These are phyloP conservation scores for Psittacus erithacus DNA, from an alignment of 2,113 vertebrate species.

Conservation along the genomic window DNA sequence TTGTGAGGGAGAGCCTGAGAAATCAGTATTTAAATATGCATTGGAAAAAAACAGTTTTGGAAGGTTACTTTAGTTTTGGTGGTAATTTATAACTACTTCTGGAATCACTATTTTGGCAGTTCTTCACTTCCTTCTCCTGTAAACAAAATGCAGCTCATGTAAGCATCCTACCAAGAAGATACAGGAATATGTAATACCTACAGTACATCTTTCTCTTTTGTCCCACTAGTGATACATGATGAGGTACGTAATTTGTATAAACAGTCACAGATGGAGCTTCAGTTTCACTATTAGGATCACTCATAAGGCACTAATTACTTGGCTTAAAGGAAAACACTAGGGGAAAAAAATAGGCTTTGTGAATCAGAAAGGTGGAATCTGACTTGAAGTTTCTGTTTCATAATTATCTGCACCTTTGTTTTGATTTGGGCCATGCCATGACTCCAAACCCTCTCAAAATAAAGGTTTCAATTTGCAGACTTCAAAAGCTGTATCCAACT, in stretches of 20 bases:
- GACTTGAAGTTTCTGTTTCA: conserved; percentile 7
- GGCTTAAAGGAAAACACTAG: not conserved
- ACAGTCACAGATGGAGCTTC: conserved; percentile 43
- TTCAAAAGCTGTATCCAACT: not conserved
- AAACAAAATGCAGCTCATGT: not conserved
- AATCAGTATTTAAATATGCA: not conserved
- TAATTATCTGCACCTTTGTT: not conserved
- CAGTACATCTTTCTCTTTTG: not conserved
- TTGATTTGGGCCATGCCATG: not conserved
- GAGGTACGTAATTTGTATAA: not conserved
- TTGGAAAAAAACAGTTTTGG: not conserved
- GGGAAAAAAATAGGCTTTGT: not conserved
- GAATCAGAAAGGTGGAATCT: not conserved
- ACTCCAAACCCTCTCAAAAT: not conserved
- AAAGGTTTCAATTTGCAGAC: not conserved
- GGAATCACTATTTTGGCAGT: not conserved
- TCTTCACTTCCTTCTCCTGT: not conserved
- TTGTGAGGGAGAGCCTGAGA: not conserved
- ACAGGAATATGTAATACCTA: not conserved
- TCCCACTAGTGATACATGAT: not conserved
- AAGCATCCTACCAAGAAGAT: not conserved
- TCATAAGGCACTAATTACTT: conserved; percentile 36
- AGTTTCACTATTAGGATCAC: conserved; percentile 20
- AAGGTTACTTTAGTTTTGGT: not conserved
- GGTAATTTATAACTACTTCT: not conserved